phyloP scores from a whole-genome alignment of 2,797 vertebrate species.

The Megalops cyprinoides region DNA sequence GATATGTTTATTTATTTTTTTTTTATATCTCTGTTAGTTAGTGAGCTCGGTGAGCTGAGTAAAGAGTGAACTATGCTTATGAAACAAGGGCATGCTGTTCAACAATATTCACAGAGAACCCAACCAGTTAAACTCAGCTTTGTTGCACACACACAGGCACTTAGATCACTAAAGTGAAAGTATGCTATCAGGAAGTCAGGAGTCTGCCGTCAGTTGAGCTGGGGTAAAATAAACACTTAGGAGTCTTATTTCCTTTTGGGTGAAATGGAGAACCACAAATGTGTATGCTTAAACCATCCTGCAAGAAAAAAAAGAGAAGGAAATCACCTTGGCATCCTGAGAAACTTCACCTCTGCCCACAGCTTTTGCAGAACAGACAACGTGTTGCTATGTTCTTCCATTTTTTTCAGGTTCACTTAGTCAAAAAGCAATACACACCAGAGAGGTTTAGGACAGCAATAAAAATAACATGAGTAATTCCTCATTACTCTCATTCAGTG shows the following conservation, averaged over 20 bases:
- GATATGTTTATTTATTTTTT: neutral
- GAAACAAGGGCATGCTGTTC: neutral
- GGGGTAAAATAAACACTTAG: neutral
- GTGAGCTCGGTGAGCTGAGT: too few species aligned
- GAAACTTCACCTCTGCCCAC: neutral
- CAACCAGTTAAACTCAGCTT: too few species aligned
- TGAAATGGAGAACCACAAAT: neutral
- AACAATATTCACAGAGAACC: neutral
- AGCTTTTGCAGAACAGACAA: too few species aligned
- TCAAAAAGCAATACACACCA: neutral
- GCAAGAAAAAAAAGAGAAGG: too few species aligned
- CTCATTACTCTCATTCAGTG: neutral
- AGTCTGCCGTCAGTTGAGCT: too few species aligned
- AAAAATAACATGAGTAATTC: conserved; percentile 10
- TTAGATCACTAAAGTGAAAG: too few species aligned
- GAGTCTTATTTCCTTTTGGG: neutral
- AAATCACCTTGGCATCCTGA: too few species aligned
- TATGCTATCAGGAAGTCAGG: too few species aligned
- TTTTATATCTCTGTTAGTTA: neutral
- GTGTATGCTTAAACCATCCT: too few species aligned
- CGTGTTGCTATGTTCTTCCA: neutral
- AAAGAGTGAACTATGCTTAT: neutral
- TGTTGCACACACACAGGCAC: too few species aligned
- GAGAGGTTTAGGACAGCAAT: neutral
- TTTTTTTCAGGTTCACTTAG: neutral